Percentiles rank a stretch among this genome's conserved stretches.
Conservation (phyloP, 1,140 invertebrate species). For the Tyrophagus putrescentiae region DNA sequence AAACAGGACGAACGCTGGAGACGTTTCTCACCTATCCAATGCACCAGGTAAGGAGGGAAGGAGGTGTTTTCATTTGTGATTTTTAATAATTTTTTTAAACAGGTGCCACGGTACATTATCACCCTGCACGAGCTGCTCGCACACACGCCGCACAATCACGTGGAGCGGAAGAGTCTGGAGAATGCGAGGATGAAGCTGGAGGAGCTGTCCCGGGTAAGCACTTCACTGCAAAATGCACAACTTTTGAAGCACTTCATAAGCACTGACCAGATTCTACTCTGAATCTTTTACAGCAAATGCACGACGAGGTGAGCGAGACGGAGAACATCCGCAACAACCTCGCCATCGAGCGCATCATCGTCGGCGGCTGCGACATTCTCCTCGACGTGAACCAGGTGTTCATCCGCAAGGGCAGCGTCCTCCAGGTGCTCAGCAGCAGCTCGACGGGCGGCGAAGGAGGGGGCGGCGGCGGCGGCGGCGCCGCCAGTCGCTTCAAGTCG, state of each 20-base stretch:
- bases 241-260: not conserved
- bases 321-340: constrained; percentile 84
- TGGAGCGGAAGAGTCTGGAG: constrained; percentile 74
- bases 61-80: not conserved
- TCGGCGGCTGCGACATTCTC: constrained; percentile 83
- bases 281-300: constrained; percentile 42
- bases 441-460: too few species aligned
- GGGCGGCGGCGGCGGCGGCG: constrained; percentile 42
- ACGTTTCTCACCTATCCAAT: constrained; percentile 85
- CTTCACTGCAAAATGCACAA: not conserved
- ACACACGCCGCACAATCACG: constrained; percentile 83
- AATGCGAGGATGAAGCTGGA: constrained; percentile 74
- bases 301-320: constrained; percentile 82
- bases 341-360: constrained; percentile 83
- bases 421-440: constrained; percentile 22
- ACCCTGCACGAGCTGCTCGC: constrained; percentile 77
- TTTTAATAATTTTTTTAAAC: constrained; percentile 21
- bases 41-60: constrained; percentile 56
- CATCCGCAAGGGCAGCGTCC: constrained; percentile 52
- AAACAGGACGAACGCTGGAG: constrained; percentile 54
- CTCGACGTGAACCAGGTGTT: constrained; percentile 78
- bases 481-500: constrained; percentile 46
- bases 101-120: constrained; percentile 83
- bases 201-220: constrained; percentile 54
- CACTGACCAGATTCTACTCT: not conserved